These are phyloP conservation scores for Microtus richardsoni DNA, from an alignment of 2,113 vertebrate species.

Conservation along the genomic window DNA sequence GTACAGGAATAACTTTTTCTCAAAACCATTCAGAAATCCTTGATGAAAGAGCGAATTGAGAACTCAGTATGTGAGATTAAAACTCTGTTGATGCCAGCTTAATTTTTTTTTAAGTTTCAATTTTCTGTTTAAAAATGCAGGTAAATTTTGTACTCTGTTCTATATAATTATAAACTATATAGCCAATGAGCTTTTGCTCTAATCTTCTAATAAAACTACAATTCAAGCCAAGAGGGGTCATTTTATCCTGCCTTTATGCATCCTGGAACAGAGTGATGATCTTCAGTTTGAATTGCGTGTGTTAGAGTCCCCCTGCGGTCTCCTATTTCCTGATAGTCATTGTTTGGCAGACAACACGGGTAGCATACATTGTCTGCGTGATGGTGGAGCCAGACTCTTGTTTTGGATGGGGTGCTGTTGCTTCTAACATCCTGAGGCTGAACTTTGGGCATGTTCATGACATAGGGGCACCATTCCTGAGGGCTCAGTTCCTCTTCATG, in stretches of 20 bases:
- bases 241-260: neutral
- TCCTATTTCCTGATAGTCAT: neutral
- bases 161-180: neutral
- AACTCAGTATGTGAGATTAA: neutral
- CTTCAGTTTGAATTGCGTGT: neutral
- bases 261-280: neutral
- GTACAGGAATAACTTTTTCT: neutral
- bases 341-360: neutral
- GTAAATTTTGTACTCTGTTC: neutral
- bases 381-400: neutral
- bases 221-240: neutral
- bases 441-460: neutral
- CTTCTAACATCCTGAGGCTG: neutral
- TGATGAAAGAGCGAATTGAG: neutral
- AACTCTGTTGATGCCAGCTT: neutral
- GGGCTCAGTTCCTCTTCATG: neutral
- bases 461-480: neutral
- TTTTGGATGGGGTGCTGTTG: neutral
- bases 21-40: neutral
- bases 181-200: neutral
- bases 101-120: constrained; percentile 12
- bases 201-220: constrained; percentile 40
- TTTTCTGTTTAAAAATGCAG: neutral
- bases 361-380: neutral
- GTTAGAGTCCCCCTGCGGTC: neutral